Percentiles rank a stretch among this genome's conserved stretches.
Conservation (phyloP, 2,888 invertebrate species). For the Epicampocera succincta region DNA sequence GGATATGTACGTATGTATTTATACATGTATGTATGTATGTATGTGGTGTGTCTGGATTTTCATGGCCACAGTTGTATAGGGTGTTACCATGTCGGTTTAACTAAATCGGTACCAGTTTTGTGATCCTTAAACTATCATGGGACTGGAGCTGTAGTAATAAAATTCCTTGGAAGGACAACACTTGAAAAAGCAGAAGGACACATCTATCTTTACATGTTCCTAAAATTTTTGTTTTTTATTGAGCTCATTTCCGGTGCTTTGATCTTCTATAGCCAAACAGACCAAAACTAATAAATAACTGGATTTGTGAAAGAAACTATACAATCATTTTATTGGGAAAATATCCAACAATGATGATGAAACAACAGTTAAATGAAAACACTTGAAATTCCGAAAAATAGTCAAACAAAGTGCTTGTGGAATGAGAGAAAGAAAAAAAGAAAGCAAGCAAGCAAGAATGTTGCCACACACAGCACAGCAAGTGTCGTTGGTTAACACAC, state of each 20-base stretch:
- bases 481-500: slow-evolving; percentile 13
- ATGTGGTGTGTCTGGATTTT: no score
- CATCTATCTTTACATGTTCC: no score
- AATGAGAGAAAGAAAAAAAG: no score
- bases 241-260: slow-evolving; percentile 57
- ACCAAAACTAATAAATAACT: slow-evolving; percentile 56
- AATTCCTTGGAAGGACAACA: slow-evolving; percentile 48
- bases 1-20: no score
- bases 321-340: slow-evolving; percentile 57
- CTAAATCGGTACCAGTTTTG: no score
- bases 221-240: slow-evolving; percentile 19
- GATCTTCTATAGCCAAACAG: slow-evolving; percentile 49
- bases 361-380: slow-evolving; percentile 32
- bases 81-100: no score
- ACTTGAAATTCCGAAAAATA: slow-evolving; percentile 45
- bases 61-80: no score
- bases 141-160: slow-evolving; percentile 8
- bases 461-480: slow-evolving; percentile 30
- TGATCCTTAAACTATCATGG: no score
- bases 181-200: slow-evolving; percentile 41
- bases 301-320: slow-evolving; percentile 36
- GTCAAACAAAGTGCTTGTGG: neutral
- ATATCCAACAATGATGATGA: slow-evolving; percentile 49
- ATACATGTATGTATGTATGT: no score
- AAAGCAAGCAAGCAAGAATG: no score